Percentiles rank a stretch among this genome's conserved stretches.
These are phyloP conservation scores for Norana najaformis DNA, from an alignment of 2,888 invertebrate species.

Conservation along the genomic window DNA sequence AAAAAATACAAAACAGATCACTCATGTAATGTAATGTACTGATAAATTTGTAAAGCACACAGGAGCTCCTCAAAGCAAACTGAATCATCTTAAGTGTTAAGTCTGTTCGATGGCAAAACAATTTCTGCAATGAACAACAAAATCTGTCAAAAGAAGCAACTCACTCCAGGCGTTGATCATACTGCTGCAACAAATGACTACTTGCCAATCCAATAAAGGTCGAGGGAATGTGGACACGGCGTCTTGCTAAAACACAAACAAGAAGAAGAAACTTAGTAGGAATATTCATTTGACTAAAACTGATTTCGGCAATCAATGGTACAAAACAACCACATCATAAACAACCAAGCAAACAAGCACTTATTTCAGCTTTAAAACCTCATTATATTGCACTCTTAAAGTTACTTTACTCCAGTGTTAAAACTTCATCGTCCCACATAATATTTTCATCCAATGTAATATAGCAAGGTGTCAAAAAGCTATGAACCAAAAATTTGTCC, in stretches of 20 bases:
- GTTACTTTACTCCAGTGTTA: neutral
- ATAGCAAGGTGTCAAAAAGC: neutral
- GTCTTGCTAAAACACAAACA: constrained; percentile 21
- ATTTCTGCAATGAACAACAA: neutral
- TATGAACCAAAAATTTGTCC: neutral
- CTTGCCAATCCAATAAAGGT: neutral
- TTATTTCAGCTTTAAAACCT: neutral
- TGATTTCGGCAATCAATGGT: neutral
- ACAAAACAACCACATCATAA: neutral
- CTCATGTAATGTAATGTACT: neutral
- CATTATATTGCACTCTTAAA: neutral
- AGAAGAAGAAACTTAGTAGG: neutral
- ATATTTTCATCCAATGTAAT: no score
- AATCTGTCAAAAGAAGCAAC: neutral
- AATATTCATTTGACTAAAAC: neutral
- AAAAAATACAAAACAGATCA: neutral
- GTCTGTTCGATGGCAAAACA: neutral
- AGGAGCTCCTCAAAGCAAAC: neutral
- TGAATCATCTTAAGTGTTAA: neutral
- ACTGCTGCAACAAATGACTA: neutral
- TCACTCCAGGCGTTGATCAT: neutral
- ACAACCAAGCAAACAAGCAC: neutral
- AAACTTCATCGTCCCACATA: no score
- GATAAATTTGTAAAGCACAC: neutral
- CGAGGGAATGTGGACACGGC: neutral